Evolutionary conservation across 2,888 invertebrate genomes (phyloP).

Genomic region (Cepaea hortensis): DNA sequence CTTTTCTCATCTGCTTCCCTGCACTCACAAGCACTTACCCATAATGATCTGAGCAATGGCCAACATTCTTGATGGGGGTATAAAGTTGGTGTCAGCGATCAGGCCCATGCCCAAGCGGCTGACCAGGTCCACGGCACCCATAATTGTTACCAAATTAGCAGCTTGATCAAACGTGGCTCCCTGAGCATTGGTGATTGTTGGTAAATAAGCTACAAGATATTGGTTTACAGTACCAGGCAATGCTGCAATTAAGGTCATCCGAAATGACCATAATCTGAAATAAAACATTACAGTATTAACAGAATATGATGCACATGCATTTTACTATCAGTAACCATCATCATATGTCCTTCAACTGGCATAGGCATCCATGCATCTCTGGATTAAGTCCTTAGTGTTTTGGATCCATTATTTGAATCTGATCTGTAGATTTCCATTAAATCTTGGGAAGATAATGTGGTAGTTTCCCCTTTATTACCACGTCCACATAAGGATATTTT

Average conservation of each 20-base stretch:
- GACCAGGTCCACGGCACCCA: conserved; percentile 45
- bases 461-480: too few species aligned
- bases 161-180: conserved; percentile 27
- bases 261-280: conserved; percentile 27
- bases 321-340: too few species aligned
- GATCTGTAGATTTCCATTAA: too few species aligned
- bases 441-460: too few species aligned
- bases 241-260: conserved; percentile 16
- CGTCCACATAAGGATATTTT: too few species aligned
- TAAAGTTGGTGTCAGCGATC: conserved; percentile 42
- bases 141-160: conserved; percentile 39
- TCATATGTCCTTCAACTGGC: too few species aligned
- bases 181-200: conserved; percentile 19
- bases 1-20: too few species aligned
- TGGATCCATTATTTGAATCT: too few species aligned
- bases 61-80: not conserved
- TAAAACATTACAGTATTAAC: not conserved
- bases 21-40: not conserved
- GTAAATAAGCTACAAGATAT: conserved; percentile 20
- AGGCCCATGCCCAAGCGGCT: conserved; percentile 43
- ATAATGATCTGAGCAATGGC: not conserved
- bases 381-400: too few species aligned
- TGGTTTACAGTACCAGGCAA: conserved; percentile 8
- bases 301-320: too few species aligned
- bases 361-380: too few species aligned